Evolutionary conservation across 2,888 invertebrate species (phyloP), one percentile per base, ranked within the genome.

Genomic region (Himalopsyche kuldschensis): DNA sequence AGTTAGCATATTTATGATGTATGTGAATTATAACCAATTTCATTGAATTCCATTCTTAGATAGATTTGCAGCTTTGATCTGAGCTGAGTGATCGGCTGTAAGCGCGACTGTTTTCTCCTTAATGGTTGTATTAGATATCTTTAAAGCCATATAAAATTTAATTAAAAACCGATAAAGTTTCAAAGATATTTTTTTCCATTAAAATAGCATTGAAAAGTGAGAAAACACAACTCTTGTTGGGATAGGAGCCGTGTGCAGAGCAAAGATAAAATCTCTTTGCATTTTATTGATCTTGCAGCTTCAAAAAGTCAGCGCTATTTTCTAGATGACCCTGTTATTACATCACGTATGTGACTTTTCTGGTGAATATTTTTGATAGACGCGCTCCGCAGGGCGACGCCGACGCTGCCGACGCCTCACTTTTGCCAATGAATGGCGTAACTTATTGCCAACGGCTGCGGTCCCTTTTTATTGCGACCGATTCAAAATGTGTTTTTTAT

Each of bases 361-460:
- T 24, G 75, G 47, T 78, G 79, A 82, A 78, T 75, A 80, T 82
- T 82, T 84, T 79, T 84, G 84, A 84, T 84, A 78, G 84, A 84
- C 84, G 84, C 80, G 46, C 80, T 47, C 41, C 75, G 55, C 30
- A n/a, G 78, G 35, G 35, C 35, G 6, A n/a, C 76, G 78, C 30
- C 78, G 78, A 78, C 55, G 55, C 55, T 24, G 55, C 55, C 55
- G 55, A 55, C 55, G 55, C 55, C 55, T 55, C 20, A 55, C 20
- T 55, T 55, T 55, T 55, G 78, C 41, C 78, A 78, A 79, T 79
- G 79, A 79, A 79, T 79, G 55, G 79, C 55, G 79, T 79, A 79
- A 79, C 79, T 79, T 79, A 79, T 79, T 79, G 55, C 48, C 47
- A 24, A 35, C 35, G 46, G 78, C 78, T 47, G 78, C 41, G 78